These are phyloP conservation scores for Drosophila repletoides DNA, from an alignment of 1,140 invertebrate species.

Conservation along the genomic window DNA sequence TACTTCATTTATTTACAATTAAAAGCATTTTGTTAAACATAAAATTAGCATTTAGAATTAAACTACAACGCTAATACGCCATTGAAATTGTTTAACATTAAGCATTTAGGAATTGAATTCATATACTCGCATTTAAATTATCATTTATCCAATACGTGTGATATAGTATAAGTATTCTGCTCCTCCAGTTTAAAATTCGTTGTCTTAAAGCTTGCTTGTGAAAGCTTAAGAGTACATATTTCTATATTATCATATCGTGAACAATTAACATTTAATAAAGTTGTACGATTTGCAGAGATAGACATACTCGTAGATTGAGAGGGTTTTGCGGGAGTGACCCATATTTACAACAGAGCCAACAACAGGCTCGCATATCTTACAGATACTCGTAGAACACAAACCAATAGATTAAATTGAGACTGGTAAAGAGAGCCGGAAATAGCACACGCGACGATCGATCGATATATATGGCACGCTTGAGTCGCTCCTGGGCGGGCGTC, in stretches of 20 bases:
- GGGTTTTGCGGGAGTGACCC: constrained; percentile 23
- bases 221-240: constrained; percentile 51
- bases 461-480: constrained; percentile 91
- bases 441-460: constrained; percentile 93
- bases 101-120: constrained; percentile 70
- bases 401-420: constrained; percentile 95
- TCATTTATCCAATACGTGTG: constrained; percentile 19
- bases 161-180: constrained; percentile 9
- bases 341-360: constrained; percentile 53
- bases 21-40: constrained; percentile 74
- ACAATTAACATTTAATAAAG: constrained; percentile 67
- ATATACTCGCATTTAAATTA: constrained; percentile 43
- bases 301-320: not conserved
- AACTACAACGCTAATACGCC: constrained; percentile 49
- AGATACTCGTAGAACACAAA: constrained; percentile 93
- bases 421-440: constrained; percentile 92
- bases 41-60: constrained; percentile 62
- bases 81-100: constrained; percentile 52
- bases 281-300: constrained; percentile 16
- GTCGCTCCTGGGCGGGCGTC: constrained; percentile 86
- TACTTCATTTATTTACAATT: constrained; percentile 73
- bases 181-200: constrained; percentile 61
- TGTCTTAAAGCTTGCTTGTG: constrained; percentile 61
- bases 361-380: constrained; percentile 80
- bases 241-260: constrained; percentile 40